Conservation (phyloP, 2,888 invertebrate species). For the Drosophila cognata region DNA sequence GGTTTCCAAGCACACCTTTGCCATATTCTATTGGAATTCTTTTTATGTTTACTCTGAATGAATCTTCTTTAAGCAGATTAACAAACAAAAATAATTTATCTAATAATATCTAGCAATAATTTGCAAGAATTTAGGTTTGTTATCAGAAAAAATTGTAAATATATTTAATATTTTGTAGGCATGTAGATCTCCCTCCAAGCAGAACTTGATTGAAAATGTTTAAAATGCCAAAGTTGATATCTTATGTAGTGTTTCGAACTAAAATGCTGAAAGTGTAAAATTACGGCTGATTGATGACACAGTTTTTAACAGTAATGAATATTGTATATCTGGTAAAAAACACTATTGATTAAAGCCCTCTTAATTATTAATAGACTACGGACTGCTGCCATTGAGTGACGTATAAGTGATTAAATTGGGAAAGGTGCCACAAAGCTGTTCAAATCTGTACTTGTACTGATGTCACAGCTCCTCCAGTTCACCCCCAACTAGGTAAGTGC, state of each 20-base stretch:
- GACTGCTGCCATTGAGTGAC: slow-evolving; percentile 15
- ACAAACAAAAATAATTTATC: neutral
- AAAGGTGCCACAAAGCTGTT: slow-evolving; percentile 45
- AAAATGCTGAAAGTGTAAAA: neutral
- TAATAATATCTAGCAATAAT: neutral
- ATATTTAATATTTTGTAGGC: neutral
- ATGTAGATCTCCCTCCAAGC: neutral
- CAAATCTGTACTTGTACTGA: slow-evolving; percentile 24
- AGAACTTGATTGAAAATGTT: neutral
- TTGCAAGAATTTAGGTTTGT: neutral
- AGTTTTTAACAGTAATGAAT: neutral
- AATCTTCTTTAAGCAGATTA: neutral
- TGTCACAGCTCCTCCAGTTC: slow-evolving; percentile 1
- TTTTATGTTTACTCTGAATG: neutral
- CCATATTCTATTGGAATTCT: neutral
- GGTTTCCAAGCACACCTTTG: neutral
- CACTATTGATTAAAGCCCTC: neutral
- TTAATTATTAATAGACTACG: slow-evolving; percentile 25
- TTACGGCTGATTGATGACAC: neutral
- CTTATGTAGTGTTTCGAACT: neutral
- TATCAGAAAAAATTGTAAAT: neutral
- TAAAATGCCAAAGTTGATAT: neutral
- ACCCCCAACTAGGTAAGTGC: slow-evolving; percentile 6
- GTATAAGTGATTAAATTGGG: slow-evolving; percentile 40
- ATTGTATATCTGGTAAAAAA: neutral